Percentiles rank a stretch among this genome's conserved stretches.
Conservation (phyloP, 30 jellyfish, hydroid and myxozoan species). For the Aurelia sp. region DNA sequence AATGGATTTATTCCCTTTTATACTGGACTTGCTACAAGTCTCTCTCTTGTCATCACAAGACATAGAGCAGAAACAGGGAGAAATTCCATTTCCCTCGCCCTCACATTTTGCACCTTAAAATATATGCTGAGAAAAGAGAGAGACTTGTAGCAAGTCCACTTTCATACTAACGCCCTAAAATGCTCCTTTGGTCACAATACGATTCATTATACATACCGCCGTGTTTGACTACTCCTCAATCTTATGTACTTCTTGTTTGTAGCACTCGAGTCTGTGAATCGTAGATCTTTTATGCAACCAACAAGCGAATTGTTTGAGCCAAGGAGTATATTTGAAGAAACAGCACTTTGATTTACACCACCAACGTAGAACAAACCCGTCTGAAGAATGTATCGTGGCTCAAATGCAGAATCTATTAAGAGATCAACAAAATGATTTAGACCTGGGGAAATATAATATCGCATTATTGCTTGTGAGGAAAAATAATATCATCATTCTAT, state of each 20-base stretch:
- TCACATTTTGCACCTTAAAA: too few species aligned
- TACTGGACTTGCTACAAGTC: too few species aligned
- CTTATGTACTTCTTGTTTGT: constrained; percentile 6
- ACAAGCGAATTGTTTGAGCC: constrained; percentile 3
- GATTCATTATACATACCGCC: constrained; percentile 1
- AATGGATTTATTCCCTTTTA: too few species aligned
- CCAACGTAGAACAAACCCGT: constrained; percentile 64
- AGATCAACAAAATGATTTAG: background rate
- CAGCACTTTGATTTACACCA: constrained; percentile 34
- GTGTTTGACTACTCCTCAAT: constrained; percentile 18
- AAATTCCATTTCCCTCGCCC: too few species aligned
- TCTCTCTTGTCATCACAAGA: too few species aligned
- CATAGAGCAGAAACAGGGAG: too few species aligned
- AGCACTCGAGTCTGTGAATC: constrained; percentile 51
- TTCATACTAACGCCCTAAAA: too few species aligned
- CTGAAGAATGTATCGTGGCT: constrained; percentile 70
- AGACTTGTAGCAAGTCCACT: too few species aligned
- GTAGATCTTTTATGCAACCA: constrained; percentile 67
- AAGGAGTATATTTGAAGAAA: background rate
- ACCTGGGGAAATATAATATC: background rate
- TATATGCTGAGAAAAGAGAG: too few species aligned
- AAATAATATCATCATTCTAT: too few species aligned
- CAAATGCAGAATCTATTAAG: constrained; percentile 39
- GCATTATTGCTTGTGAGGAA: too few species aligned
- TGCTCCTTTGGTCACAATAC: too few species aligned